Percentiles rank a stretch among this genome's conserved stretches.
phyloP scores from a whole-genome alignment of 1,140 invertebrate genomes.

The Nasonia giraulti region DNA sequence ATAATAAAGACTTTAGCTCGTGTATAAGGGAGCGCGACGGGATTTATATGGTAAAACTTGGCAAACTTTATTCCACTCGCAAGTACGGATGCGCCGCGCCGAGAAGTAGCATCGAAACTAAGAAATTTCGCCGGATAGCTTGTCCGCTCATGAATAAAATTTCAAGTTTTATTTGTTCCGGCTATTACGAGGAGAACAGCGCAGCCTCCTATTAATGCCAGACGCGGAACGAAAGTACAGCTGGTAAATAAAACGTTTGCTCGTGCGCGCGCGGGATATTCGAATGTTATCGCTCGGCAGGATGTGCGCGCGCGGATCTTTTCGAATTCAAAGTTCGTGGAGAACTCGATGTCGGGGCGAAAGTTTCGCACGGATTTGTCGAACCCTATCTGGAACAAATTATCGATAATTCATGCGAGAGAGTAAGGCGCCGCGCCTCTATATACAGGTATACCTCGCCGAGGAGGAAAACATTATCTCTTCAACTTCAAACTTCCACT shows the following conservation, averaged over 20 bases:
- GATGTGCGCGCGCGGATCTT: not conserved
- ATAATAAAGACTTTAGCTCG: slow-evolving; percentile 10
- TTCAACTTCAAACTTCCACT: not conserved
- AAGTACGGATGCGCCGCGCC: not conserved
- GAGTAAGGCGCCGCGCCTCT: not conserved
- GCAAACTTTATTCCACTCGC: slow-evolving; percentile 18
- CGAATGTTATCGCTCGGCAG: not conserved
- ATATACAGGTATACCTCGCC: no score
- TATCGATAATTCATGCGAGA: not conserved
- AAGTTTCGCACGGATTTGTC: not conserved
- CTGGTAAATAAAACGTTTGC: not conserved
- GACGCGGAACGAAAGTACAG: not conserved
- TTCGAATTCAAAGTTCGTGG: no score
- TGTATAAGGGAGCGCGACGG: not conserved
- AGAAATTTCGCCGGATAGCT: not conserved
- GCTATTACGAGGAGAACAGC: not conserved
- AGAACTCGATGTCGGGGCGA: not conserved
- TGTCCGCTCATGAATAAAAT: slow-evolving; percentile 14
- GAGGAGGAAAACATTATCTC: not conserved
- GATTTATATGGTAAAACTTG: slow-evolving; percentile 16
- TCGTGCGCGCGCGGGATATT: not conserved
- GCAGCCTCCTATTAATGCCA: no score
- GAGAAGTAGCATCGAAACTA: slow-evolving; percentile 1
- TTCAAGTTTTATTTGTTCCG: slow-evolving; percentile 16
- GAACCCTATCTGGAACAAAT: not conserved